Conservation (phyloP, 2,888 invertebrate genomes). For the Oegoconia quadripuncta region DNA sequence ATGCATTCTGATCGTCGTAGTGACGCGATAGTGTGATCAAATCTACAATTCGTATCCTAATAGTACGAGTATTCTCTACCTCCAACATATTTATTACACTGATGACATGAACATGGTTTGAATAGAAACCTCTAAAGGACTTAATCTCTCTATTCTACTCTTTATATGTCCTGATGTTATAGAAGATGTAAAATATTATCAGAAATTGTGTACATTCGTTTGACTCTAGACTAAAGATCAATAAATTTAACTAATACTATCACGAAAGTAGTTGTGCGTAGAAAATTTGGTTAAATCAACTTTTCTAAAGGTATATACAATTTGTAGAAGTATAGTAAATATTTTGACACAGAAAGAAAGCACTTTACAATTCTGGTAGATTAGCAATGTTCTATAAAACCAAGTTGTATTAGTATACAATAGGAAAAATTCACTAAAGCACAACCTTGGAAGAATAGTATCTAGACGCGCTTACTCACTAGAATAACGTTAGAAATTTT, state of each 20-base stretch:
- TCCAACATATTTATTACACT: conserved; percentile 1
- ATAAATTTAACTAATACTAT: conserved; percentile 39
- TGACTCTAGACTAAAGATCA: conserved; percentile 32
- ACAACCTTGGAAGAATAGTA: conserved; percentile 79
- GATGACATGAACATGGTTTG: not conserved
- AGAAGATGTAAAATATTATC: not conserved
- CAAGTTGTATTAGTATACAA: conserved; percentile 39
- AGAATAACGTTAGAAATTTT: conserved; percentile 65
- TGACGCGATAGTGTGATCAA: not conserved
- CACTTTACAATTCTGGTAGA: conserved; percentile 37
- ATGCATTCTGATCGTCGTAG: not conserved
- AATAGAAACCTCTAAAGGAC: too few relatives aligned
- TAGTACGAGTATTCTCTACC: conserved; percentile 1
- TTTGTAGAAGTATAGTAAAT: conserved; percentile 38
- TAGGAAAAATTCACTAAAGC: conserved; percentile 74
- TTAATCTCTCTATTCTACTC: too few relatives aligned
- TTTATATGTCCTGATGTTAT: too few relatives aligned
- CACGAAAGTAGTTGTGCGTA: conserved; percentile 73
- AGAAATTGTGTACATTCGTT: not conserved
- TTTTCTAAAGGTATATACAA: conserved; percentile 48
- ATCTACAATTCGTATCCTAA: not conserved
- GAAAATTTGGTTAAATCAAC: conserved; percentile 55
- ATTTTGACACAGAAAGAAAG: conserved; percentile 36
- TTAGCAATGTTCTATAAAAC: conserved; percentile 43
- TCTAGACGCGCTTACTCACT: conserved; percentile 72